Conservation (phyloP, 2,888 invertebrate genomes). For the Tolmerus cingulatus region DNA sequence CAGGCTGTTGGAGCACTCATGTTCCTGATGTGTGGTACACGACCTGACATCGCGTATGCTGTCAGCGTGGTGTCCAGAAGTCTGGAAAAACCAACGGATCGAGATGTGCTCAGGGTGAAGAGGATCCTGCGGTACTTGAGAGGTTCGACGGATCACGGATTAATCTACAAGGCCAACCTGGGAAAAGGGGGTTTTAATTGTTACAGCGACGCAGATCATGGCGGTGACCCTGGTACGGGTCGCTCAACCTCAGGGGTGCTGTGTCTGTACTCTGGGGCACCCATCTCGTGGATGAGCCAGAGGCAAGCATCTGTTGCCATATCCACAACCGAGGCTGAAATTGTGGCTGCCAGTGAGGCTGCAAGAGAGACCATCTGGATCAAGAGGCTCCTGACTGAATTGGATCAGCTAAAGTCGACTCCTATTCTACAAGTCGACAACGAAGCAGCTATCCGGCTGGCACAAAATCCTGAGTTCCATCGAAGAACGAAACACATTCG, state of each 20-base stretch:
- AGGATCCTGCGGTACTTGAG: background rate
- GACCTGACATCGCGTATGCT: too few species aligned
- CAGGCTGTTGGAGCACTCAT: background rate
- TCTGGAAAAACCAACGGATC: background rate
- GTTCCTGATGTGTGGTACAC: background rate
- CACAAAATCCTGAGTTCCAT: background rate
- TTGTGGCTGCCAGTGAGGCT: conserved; percentile 48
- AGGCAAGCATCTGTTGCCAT: conserved; percentile 51
- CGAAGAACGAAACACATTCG: background rate
- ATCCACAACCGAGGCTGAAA: conserved; percentile 52
- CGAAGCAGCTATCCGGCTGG: too few species aligned
- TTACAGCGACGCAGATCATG: conserved; percentile 47
- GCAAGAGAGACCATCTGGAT: conserved; percentile 49
- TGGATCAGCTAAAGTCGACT: too few species aligned
- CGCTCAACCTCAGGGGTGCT: conserved; percentile 43
- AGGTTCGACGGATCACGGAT: background rate
- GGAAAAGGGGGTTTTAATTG: background rate
- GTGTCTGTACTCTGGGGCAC: background rate
- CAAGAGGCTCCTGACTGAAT: background rate
- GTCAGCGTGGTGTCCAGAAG: background rate
- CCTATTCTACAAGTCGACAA: too few species aligned
- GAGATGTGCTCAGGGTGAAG: background rate
- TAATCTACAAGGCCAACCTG: background rate
- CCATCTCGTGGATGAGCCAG: conserved; percentile 5
- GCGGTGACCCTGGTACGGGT: conserved; percentile 41